Base-by-base conservation (phyloP, 2,113 vertebrate genomes). In the Malaclemys terrapin region DNA sequence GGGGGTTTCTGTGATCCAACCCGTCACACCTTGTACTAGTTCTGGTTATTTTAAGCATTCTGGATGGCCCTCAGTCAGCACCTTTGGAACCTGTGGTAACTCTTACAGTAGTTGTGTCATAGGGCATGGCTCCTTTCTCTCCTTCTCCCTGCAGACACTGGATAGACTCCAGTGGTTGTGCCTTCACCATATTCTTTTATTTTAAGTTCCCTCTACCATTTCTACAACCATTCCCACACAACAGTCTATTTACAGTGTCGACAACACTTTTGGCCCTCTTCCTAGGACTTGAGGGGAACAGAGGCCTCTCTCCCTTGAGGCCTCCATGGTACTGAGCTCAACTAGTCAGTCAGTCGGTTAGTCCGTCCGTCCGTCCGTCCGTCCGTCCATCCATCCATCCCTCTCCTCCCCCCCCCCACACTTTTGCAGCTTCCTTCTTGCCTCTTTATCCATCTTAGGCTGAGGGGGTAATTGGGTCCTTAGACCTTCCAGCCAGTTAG, bases 301-400 rank as follows among this genome's bases (percentile, higher is more conserved):
- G 62, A 69, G 13, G 62, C n/a, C 31, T n/a, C 62, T 14, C 31
- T n/a, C 31, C 62, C 8, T 65, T 19, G 8, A 69, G 62, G 6
- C 35, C 16, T n/a, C 31, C 31, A 65, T 65, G 31, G 8, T 65
- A 65, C 62, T 59, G 56, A 59, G 56, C 25, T 65, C 62, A 65
- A 16, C 31, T 65, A 35, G 59, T 27, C 10, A 53, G 52, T 13
- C 13, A 1, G 25, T 59, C 22, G 1, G 54, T 56, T 9, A 2
- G 22, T 24, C 8, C 8, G 27, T 59, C 27, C 5, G 11, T 27
- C 25, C 1, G 0, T 27, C 25, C 56, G 12, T 45, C 42, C 5
- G 5, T 45, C 42, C 42, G 5, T 45, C 42, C 42, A 5, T 42
- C 42, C 38, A 42, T 42, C 38, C 38, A 42, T 42, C 24, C 10